phyloP scores from a whole-genome alignment of 1,140 invertebrate species.

The Sycobia sp. region DNA sequence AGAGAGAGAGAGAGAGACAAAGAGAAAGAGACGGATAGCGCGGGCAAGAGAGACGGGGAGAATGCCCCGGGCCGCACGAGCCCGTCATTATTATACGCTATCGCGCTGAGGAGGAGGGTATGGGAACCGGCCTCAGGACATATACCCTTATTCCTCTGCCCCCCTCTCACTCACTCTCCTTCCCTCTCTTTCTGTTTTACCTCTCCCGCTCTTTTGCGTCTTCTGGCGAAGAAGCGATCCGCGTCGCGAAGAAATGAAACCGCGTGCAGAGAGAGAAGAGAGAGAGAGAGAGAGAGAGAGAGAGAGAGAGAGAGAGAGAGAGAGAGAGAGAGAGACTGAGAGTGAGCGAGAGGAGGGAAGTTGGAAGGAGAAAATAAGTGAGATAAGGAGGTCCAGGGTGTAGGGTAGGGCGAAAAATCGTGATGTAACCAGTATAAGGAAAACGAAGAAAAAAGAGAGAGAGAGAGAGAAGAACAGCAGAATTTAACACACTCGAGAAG shows the following conservation, averaged over 20 bases:
- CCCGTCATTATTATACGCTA: conserved; percentile 36
- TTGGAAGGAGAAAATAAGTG: conserved; percentile 22
- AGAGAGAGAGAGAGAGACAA: not conserved
- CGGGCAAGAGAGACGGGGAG: not conserved
- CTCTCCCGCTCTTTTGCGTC: not conserved
- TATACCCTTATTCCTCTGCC: conserved; percentile 20
- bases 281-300: conserved; percentile 5
- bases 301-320: conserved; percentile 35
- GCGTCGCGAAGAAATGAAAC: conserved; percentile 13
- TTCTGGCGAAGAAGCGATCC: not conserved
- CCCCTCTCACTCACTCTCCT: not conserved
- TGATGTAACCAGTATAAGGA: conserved; percentile 12
- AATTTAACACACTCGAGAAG: no score
- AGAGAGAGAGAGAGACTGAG: no score
- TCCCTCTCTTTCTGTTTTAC: not conserved
- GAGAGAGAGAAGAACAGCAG: not conserved
- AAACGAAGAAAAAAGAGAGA: not conserved
- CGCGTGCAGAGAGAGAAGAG: conserved; percentile 5
- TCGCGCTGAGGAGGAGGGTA: conserved; percentile 34
- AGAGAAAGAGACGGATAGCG: not conserved
- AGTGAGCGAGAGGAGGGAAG: no score
- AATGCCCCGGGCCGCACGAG: conserved; percentile 26
- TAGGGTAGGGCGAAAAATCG: conserved; percentile 21
- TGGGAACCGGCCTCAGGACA: conserved; percentile 29
- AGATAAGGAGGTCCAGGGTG: conserved; percentile 24